Evolutionary conservation across 2,888 invertebrate genomes (phyloP), one percentile per base, ranked within the genome.

Genomic region (Pristionchus arcanus): DNA sequence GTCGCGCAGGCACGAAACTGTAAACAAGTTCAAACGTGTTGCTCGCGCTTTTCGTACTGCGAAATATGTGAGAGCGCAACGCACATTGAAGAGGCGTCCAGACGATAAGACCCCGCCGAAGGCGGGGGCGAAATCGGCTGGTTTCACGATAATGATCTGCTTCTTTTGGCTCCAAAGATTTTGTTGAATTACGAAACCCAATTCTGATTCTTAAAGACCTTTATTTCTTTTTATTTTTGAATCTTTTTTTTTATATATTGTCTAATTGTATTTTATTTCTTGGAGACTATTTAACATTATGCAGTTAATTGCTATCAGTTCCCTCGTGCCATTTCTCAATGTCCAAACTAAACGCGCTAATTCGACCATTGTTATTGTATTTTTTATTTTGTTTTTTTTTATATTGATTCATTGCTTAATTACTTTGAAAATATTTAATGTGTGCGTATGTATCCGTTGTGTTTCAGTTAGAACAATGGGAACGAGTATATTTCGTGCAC

Each of bases 401-500:
- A 15, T 68, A 5, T 68, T 68, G 28, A n/a, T 15, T 25, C 25
- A 19, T 74, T 77, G 37, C 21, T 15, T 25, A 28, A 28, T 74
- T 77, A 49, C 3, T 9, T 77, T 42, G 37, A 42, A 42, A 37
- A 42, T 77, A 42, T n/a, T 77, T 9, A 0, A 42, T 7, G 42
- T n/a, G 19, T 84, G 11, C 42, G 0, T 55, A 84, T 31, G 4
- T 31, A 28, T 84, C 42, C 9, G 42, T 34, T n/a, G 5, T 66
- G 4, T 66, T 86, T 66, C 86, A 86, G 86, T 37, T 86, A 42
- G 86, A 86, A 66, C 86, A 86, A 66, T 86, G 86, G 86, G 86
- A 86, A 53, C 86, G 66, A 86, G 86, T 37, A 37, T 66, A 66
- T 66, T 86, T 86, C 66, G 42, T 37, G n/a, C 86, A 86, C 13